Evolutionary conservation across 2,888 invertebrate genomes (phyloP), one percentile per base, ranked within the genome.

Genomic region (Drosophila ustulata): DNA sequence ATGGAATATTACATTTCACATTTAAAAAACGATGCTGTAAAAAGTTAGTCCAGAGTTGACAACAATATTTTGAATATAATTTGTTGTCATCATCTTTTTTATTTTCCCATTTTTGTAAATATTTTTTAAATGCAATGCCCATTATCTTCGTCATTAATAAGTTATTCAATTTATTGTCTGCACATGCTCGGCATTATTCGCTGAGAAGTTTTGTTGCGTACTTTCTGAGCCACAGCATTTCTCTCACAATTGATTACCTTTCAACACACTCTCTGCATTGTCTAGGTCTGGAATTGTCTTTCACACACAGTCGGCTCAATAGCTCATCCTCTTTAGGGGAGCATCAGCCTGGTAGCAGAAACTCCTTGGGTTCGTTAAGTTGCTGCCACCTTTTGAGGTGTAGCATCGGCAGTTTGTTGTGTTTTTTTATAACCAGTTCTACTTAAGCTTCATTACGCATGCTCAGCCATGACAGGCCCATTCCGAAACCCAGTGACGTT

Each of bases 381-480:
- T 73, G 47, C 74, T 49, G 59, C 25, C 56, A 11, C 47, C 41
- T 30, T 50, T 46, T 34, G 52, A 43, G 59, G 37, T 37, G 37
- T 37, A 37, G 37, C 37, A 11, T 65, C 47, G 62, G 66, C 59
- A 59, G 37, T n/a, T 37, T 4, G 37, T 37, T 37, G 37, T 37
- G 34, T 34, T 11, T 56, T 63, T 78, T 72, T 77, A 83, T 77
- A 83, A 86, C 86, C 83, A 83, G 86, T 86, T 83, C 83, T 86
- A 86, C 83, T 83, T 83, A 86, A 83, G 83, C 83, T 83, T 83
- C 83, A 83, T 83, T 83, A 83, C 83, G 83, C 83, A 83, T 83
- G 83, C 83, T 83, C 87, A 83, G 86, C 83, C 83, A 83, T 83
- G 83, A 86, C 83, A 81, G 73, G 63, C 51, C 67, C 84, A 76